Percentiles rank a stretch among this genome's conserved stretches.
phyloP scores from a whole-genome alignment of 1,140 invertebrate genomes.

The Dryas iulia region DNA sequence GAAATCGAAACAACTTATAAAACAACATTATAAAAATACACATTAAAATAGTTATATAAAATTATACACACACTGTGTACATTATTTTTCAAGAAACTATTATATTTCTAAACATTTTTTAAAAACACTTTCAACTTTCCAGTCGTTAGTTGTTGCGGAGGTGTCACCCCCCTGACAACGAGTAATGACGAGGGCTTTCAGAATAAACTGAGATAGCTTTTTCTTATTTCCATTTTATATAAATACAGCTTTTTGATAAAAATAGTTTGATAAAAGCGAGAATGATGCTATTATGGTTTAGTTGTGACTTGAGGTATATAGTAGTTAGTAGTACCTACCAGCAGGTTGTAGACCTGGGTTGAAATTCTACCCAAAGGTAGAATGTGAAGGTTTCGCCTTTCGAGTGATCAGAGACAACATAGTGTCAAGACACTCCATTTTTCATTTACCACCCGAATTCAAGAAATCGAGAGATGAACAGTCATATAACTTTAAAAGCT shows the following conservation, averaged over 20 bases:
- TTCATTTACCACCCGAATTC: too few species aligned
- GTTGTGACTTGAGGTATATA: not conserved
- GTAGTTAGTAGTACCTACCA: too few species aligned
- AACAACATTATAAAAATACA: too few species aligned
- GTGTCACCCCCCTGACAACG: conserved; percentile 5
- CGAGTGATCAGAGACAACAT: too few species aligned
- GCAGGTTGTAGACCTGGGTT: not conserved
- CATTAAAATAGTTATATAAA: too few species aligned
- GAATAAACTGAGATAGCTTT: conserved; percentile 11
- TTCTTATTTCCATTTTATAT: not conserved
- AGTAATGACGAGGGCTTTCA: conserved; percentile 3
- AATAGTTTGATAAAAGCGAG: not conserved
- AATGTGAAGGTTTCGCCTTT: too few species aligned
- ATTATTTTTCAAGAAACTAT: not conserved
- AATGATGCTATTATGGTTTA: not conserved
- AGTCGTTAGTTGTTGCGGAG: conserved; percentile 2
- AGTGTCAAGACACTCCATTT: too few species aligned
- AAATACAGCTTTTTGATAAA: not conserved
- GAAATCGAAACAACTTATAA: too few species aligned
- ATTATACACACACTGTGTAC: too few species aligned
- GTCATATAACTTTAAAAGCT: too few species aligned
- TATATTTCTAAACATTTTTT: not conserved
- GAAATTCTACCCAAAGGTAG: not conserved
- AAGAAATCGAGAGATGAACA: too few species aligned
- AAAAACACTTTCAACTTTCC: conserved; percentile 2